Base-by-base conservation (phyloP, 2,888 invertebrate genomes). In the Minunthozetes semirufus region DNA sequence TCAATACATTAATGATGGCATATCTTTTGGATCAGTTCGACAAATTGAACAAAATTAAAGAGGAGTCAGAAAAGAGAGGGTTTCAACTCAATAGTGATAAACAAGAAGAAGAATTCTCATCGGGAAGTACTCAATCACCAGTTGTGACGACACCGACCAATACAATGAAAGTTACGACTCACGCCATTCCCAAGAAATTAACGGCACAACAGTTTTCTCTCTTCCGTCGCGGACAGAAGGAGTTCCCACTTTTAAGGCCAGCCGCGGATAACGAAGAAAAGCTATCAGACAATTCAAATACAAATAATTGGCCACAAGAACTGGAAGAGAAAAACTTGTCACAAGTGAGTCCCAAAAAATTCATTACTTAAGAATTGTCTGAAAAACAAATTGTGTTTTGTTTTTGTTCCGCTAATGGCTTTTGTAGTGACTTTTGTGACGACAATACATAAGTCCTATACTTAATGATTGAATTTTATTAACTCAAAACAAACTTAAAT, bases 1-100 rank as follows among this genome's bases (percentile, higher is more conserved):
- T 70, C 15, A 70, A 70, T 13, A 25, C n/a, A 1, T 17, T 70
- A 6, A 70, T 70, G 48, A 42, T 70, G 70, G 27, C 46, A 11
- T 70, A 70, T 13, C 70, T 70, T 13, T 48, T 70, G 22, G 70
- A 70, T 13, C 70, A 48, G 6, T 70, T 70, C 48, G 48, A 70
- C 48, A 70, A 48, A 70, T 17, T 48, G 19, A 48, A 70, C 8
- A 48, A 70, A 48, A 8, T 48, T 0, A 70, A 70, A 15, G 48
- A 70, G 4, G 6, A 8, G 5, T 19, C 17, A 2, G 25, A 70
- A 1, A 70, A 70, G 38, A 42, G 70, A 48, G 38, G 11, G 0
- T 2, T 38, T 38, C 11, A 15, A n/a, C 1, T 8, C 27, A 25
- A 48, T 15, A 70, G 25, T 48, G 17, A 48, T 13, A 48, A 33